Conservation (phyloP, 2,797 vertebrate species). For the Momotus momota region DNA sequence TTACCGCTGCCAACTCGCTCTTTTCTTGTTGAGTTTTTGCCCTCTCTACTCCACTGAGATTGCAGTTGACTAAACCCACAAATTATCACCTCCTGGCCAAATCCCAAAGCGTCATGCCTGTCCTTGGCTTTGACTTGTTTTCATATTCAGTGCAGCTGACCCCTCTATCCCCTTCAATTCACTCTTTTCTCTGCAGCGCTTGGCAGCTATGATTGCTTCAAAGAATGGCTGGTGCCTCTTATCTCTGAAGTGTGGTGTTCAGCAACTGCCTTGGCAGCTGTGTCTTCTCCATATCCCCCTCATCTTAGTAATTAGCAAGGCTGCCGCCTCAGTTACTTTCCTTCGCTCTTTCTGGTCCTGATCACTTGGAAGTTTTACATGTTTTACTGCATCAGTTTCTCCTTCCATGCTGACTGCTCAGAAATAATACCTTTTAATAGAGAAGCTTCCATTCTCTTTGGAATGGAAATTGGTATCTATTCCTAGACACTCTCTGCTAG, state of each 20-base stretch:
- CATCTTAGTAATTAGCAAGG: background rate
- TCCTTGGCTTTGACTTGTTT: slow-evolving; percentile 63
- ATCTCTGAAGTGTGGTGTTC: slow-evolving; percentile 57
- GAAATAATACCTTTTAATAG: slow-evolving; percentile 20
- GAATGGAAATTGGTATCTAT: slow-evolving; percentile 59
- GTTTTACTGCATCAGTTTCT: slow-evolving; percentile 34
- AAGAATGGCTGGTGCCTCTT: slow-evolving; percentile 58
- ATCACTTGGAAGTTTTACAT: background rate
- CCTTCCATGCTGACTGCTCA: slow-evolving; percentile 29
- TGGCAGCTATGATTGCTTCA: slow-evolving; percentile 44
- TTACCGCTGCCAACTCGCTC: slow-evolving; percentile 23
- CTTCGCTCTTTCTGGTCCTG: slow-evolving; percentile 24
- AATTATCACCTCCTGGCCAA: slow-evolving; percentile 68
- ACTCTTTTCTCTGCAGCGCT: slow-evolving; percentile 45
- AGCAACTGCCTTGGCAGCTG: background rate
- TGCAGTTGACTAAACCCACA: slow-evolving; percentile 51
- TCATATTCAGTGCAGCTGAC: slow-evolving; percentile 47
- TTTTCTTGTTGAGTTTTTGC: slow-evolving; percentile 37
- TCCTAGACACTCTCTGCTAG: slow-evolving; percentile 49
- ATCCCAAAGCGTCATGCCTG: slow-evolving; percentile 45
- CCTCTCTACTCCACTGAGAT: slow-evolving; percentile 52
- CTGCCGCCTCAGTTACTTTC: background rate
- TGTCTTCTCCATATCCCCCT: background rate
- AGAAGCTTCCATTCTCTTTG: slow-evolving; percentile 33
- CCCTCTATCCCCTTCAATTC: slow-evolving; percentile 46